Evolutionary conservation across 2,888 invertebrate genomes (phyloP).

Genomic region (Apamea epomidion): DNA sequence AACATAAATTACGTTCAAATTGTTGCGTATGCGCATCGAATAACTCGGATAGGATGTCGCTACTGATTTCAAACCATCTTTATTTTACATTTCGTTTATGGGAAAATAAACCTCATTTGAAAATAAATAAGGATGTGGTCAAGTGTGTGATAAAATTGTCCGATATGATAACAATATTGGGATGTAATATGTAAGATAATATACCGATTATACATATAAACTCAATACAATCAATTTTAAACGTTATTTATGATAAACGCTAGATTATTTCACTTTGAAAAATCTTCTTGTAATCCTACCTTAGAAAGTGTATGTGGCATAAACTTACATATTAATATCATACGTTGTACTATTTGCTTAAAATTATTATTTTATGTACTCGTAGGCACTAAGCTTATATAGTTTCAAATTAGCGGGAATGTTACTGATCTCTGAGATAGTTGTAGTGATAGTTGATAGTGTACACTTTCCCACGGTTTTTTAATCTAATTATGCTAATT

Average conservation of each 20-base stretch:
- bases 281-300: conserved; percentile 65
- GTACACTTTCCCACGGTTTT: conserved; percentile 20
- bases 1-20: conserved; percentile 79
- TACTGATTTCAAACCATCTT: conserved; percentile 68
- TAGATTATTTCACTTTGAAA: conserved; percentile 68
- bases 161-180: conserved; percentile 71
- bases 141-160: conserved; percentile 6
- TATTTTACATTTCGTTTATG: neutral
- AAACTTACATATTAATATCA: conserved; percentile 57
- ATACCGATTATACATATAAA: conserved; percentile 73
- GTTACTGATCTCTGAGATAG: conserved; percentile 6
- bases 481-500: neutral
- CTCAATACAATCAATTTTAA: conserved; percentile 74
- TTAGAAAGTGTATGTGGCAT: conserved; percentile 61
- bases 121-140: conserved; percentile 2
- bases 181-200: conserved; percentile 76
- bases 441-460: neutral
- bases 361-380: conserved; percentile 33
- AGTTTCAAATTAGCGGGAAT: conserved; percentile 44
- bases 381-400: conserved; percentile 30
- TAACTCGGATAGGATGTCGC: conserved; percentile 75
- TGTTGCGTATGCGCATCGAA: conserved; percentile 72
- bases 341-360: conserved; percentile 18
- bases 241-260: conserved; percentile 66
- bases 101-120: neutral